Evolutionary conservation across 2,888 invertebrate species (phyloP).

Genomic region (Hirtodrosophila trivittata): DNA sequence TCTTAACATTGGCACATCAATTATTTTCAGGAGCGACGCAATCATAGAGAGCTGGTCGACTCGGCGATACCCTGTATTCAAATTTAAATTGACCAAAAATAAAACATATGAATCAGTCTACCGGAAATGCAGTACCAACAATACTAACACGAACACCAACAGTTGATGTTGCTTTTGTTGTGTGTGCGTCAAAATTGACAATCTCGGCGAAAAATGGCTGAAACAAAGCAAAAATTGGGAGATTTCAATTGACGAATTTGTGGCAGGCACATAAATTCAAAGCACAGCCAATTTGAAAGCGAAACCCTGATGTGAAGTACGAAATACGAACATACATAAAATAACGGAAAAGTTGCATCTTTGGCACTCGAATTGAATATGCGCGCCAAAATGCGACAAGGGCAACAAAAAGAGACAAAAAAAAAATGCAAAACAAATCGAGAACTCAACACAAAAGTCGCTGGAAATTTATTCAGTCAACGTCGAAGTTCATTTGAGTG

Average conservation of each 20-base stretch:
- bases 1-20: slow-evolving; percentile 59
- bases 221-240: slow-evolving; percentile 22
- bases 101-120: slow-evolving; percentile 30
- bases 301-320: slow-evolving; percentile 2
- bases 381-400: slow-evolving; percentile 15
- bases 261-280: slow-evolving; percentile 56
- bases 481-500: slow-evolving; percentile 74
- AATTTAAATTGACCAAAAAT: slow-evolving; percentile 5
- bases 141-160: slow-evolving; percentile 2
- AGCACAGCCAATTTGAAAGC: slow-evolving; percentile 20
- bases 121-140: slow-evolving; percentile 21
- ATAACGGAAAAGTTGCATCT: slow-evolving; percentile 2
- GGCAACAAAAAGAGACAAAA: slow-evolving; percentile 1
- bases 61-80: not conserved
- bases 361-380: slow-evolving; percentile 14
- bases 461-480: slow-evolving; percentile 64
- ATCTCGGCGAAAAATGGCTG: slow-evolving; percentile 2
- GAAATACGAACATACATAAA: slow-evolving; percentile 14
- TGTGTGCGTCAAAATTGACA: slow-evolving; percentile 56
- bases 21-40: no score
- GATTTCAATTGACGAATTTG: slow-evolving; percentile 50
- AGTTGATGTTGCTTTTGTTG: not conserved
- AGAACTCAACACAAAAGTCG: slow-evolving; percentile 49
- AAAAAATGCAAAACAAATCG: slow-evolving; percentile 49
- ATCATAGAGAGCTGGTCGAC: slow-evolving; percentile 37